Percentiles rank a stretch among this genome's conserved stretches.
Evolutionary conservation across 2,888 invertebrate species (phyloP).

Genomic region (Drosophila demipolita): DNA sequence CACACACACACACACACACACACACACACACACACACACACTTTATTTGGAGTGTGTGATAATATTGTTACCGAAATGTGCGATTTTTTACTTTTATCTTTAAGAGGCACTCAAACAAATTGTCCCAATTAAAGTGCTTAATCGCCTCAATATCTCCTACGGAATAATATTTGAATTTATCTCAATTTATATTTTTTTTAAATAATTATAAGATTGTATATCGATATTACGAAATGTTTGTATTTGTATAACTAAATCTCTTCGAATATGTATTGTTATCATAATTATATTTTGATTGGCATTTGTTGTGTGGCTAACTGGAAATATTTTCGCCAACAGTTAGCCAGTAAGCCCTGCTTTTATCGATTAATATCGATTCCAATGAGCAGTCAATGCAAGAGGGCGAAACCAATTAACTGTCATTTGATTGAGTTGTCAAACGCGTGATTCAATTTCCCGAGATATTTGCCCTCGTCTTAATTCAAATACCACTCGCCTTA

Average conservation of each 20-base stretch:
- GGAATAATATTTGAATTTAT: not conserved
- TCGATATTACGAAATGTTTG: not conserved
- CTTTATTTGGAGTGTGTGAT: not conserved
- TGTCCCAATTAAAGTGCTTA: too few species aligned
- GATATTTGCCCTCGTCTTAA: not conserved
- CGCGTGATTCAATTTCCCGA: not conserved
- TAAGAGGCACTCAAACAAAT: not conserved
- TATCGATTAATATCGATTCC: not conserved
- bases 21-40: not conserved
- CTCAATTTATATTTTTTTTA: not conserved
- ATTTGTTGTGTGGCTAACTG: not conserved
- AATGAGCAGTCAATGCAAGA: not conserved
- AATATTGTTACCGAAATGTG: not conserved
- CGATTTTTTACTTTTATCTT: not conserved
- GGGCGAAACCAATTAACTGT: not conserved
- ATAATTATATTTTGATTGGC: not conserved
- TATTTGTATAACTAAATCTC: not conserved
- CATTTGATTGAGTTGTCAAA: conserved; percentile 6
- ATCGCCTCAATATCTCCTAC: not conserved
- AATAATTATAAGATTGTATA: not conserved
- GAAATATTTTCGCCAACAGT: not conserved
- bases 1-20: not conserved
- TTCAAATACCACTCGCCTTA: not conserved
- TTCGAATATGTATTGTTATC: not conserved
- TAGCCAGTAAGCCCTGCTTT: not conserved